These are phyloP conservation scores for Phalera bucephala DNA, from an alignment of 2,888 invertebrate species.

Conservation along the genomic window DNA sequence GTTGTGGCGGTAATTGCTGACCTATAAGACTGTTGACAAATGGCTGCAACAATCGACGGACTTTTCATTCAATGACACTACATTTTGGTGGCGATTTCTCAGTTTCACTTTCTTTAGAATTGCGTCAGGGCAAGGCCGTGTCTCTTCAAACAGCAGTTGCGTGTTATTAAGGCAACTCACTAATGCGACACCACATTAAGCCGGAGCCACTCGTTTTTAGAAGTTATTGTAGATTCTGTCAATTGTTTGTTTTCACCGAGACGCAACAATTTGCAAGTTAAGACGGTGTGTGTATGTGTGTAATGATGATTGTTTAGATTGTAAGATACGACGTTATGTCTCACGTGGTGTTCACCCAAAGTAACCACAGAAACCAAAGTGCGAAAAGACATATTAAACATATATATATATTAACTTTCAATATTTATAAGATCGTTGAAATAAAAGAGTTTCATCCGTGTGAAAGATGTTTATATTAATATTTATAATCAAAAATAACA, in stretches of 20 bases:
- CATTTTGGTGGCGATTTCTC: constrained; percentile 57
- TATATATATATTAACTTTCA: too few relatives aligned
- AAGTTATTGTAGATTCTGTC: constrained; percentile 45
- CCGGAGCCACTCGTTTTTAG: constrained; percentile 35
- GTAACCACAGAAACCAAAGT: too few relatives aligned
- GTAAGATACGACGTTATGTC: too few relatives aligned
- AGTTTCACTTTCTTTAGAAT: constrained; percentile 68
- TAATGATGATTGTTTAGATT: constrained; percentile 29
- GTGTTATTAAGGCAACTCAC: constrained; percentile 47
- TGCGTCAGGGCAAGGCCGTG: constrained; percentile 60
- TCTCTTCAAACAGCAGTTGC: constrained; percentile 39
- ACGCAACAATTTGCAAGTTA: constrained; percentile 58
- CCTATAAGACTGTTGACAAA: constrained; percentile 51
- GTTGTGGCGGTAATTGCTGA: constrained; percentile 41
- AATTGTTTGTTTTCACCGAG: constrained; percentile 58
- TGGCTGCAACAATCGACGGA: constrained; percentile 44
- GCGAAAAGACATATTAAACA: too few relatives aligned
- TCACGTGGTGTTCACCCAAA: too few relatives aligned
- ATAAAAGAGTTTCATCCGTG: too few relatives aligned
- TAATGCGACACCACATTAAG: constrained; percentile 52
- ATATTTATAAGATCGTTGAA: too few relatives aligned
- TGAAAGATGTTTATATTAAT: too few relatives aligned
- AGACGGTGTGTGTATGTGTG: constrained; percentile 28
- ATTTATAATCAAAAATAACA: too few relatives aligned
- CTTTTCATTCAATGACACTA: constrained; percentile 52